These are phyloP conservation scores for Lasioglossum pauxillum DNA, from an alignment of 2,888 invertebrate genomes.

Conservation along the genomic window DNA sequence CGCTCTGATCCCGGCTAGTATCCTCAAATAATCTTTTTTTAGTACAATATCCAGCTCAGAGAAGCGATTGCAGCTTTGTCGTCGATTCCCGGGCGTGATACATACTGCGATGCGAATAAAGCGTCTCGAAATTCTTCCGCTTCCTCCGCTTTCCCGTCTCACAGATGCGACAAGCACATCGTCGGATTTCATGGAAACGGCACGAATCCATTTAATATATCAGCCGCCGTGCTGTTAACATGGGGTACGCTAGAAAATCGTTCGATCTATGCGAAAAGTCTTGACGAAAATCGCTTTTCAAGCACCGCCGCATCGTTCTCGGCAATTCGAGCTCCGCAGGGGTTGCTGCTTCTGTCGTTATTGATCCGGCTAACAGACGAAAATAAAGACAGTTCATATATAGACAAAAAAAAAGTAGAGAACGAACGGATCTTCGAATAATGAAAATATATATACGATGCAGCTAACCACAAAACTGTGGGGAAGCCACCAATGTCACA, in stretches of 20 bases:
- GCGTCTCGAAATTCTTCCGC: constrained; percentile 32
- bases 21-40: constrained; percentile 26
- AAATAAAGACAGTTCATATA: neutral
- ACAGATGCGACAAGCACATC: constrained; percentile 57
- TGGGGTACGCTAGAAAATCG: constrained; percentile 28
- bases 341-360: constrained; percentile 7
- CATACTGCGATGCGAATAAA: constrained; percentile 43
- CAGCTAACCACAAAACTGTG: neutral
- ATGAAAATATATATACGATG: too few relatives aligned
- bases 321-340: neutral
- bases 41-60: neutral
- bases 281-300: constrained; percentile 47
- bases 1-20: constrained; percentile 12
- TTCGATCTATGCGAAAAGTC: constrained; percentile 45
- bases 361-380: constrained; percentile 1
- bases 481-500: constrained; percentile 4
- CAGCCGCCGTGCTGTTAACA: constrained; percentile 37
- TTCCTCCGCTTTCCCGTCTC: constrained; percentile 39
- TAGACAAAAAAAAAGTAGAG: neutral
- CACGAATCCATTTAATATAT: constrained; percentile 72
- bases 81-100: constrained; percentile 51
- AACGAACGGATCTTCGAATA: neutral
- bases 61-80: constrained; percentile 53
- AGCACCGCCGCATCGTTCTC: constrained; percentile 23
- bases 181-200: constrained; percentile 67